Evolutionary conservation across 2,797 vertebrate genomes (phyloP), one percentile per base, ranked within the genome.

Genomic region (Macrochelys suwanniensis): DNA sequence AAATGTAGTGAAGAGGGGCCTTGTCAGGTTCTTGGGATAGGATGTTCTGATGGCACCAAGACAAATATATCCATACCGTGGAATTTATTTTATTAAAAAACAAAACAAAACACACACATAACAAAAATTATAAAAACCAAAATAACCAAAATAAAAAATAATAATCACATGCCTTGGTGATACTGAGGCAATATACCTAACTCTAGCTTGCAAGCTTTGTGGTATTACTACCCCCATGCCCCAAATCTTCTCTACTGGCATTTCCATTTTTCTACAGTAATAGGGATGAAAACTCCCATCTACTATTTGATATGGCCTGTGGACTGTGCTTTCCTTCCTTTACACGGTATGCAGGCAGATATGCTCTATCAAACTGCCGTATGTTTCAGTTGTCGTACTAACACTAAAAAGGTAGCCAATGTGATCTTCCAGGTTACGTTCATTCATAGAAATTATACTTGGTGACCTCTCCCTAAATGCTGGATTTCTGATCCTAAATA

Each of bases 271-370:
- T 74, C 23, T 26, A 45, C 71, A 25, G 9, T 74, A 74, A 74
- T 11, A 25, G 19, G 23, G 23, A 45, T 45, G 12, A 74, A 74
- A 74, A 25, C 10, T 74, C 25, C 0, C 28, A 76, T 15, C 9
- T 54, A 15, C 42, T 83, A 56, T 78, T 90, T 50, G 51, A 47
- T 81, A 76, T 91, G 5, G 11, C 33, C 88, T 80, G 92, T 1
- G 1, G 7, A 77, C 1, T 42, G 7, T 23, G 77, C 3, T 37
- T 77, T 89, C 33, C 65, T n/a, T 89, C 16, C 25, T 2, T 0
- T 53, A 9, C 0, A 2, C 1, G n/a, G 65, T 1, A 9, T 0
- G 1, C 0, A 2, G 42, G 28, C 12, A 68, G 65, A 68, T n/a
- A 37, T 37, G 65, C 17, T n/a, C n/a, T 83, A 10, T 78, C 82